Base-by-base conservation (phyloP, 2,797 vertebrate genomes). In the Tarsius wallacei region DNA sequence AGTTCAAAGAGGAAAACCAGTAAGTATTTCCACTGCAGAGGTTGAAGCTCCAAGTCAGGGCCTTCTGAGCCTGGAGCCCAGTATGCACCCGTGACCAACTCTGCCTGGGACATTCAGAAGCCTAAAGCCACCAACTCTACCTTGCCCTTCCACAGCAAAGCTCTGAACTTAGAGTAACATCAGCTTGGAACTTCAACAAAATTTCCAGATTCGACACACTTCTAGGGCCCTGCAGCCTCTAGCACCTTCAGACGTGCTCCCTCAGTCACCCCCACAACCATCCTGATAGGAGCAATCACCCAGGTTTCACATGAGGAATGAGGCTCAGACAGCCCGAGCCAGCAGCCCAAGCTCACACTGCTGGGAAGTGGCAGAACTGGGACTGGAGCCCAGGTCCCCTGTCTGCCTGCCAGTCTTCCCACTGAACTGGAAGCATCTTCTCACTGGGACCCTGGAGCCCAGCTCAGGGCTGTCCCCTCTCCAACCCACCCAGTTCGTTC, bases 201-300 rank as follows among this genome's bases (percentile, higher is more conserved):
- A 78, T 24, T 33, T 28, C 22, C 57, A 49, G 42, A 2, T 49
- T 53, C 66, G 7, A 10, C 24, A 31, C 17, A 4, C 31, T 16
- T 59, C n/a, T 49, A 21, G 57, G 0, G 24, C n/a, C n/a, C 84
- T 49, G 7, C 1, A 10, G 70, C 42, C 42, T 42, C 42, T 42
- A 42, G 1, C 9, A n/a, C 42, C 70, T 31, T 42, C 87, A 28
- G 49, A 61, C 7, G 11, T 0, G 4, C 13, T 53, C 33, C 55
- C 74, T 55, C 47, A 3, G 1, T 26, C 42, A 42, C 42, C 77
- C 53, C 74, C 53, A 10, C 15, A 12, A 12, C 33, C 28, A 12
- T 11, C 24, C 33, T 1, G 14, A 4, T 2, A 31, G 53, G 4
- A 33, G 17, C 21, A 11, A 6, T 31, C 28, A 0, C 31, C 51